Base-by-base conservation (phyloP, 2,888 invertebrate species). In the Dastarcus helophoroides region DNA sequence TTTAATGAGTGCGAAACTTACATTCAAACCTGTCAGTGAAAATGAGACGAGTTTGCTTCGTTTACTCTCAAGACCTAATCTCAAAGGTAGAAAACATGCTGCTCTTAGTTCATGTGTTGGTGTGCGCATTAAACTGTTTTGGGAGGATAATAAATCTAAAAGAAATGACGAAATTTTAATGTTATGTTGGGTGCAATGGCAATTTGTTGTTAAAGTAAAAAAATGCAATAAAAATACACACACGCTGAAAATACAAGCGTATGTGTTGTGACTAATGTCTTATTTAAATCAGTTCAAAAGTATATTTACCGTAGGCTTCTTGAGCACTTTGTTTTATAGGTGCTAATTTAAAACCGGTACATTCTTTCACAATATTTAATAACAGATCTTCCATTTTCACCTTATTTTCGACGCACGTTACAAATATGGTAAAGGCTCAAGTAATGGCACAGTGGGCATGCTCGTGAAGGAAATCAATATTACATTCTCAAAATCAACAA, bases 21-120 rank as follows among this genome's bases (percentile, higher is more conserved):
- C 93, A 67, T 91, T 90, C 53, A 94, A 76, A 41, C 91, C 93
- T 53, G 80, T 80, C 23, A 94, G 65, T 6, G 88, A 85, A 57
- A 78, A 76, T 22, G 79, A 71, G 35, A 89, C 79, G 42, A 91
- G 74, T 59, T 86, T 86, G 49, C 82, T 81, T 42, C 82, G 74
- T 56, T 83, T 86, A 42, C 81, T 84, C 60, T 93, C 91, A 47
- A 95, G 65, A 14, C 90, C 82, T 48, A 85, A 68, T 62, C 89
- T 89, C 44, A 94, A 67, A 2, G 89, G 82, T 44, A 77, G 69
- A 47, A 93, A 73, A 63, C 91, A 91, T 41, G 77, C 79, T 35
- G 84, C 79, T 46, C 89, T 72, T 40, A 89, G 59, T 60, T 89
- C 88, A 64, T 82, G 76, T 24, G 86, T 82, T 17, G 84, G 79